Base-by-base conservation (phyloP, 2,113 vertebrate species). In the Haemorhous mexicanus region DNA sequence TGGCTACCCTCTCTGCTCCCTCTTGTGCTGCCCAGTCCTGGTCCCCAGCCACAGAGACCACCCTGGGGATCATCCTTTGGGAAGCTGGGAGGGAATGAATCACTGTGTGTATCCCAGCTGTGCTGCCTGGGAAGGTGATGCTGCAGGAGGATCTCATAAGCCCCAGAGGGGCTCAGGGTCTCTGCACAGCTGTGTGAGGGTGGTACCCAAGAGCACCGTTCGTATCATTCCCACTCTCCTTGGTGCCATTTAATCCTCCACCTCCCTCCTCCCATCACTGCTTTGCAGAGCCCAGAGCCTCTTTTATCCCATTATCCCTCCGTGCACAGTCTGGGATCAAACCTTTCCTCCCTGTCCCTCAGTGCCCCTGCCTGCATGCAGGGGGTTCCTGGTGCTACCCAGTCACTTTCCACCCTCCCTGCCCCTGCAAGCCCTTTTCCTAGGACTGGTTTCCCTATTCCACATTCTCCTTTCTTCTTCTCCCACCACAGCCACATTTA, bases 21-120 rank as follows among this genome's bases (percentile, higher is more conserved):
- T 58, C 28, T 62, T 32, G 77, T 1, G 2, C 64, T 8, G 13
- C n/a, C 64, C 28, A 44, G 46, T 37, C 37, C 87, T n/a, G 55
- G 55, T 24, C 41, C 3, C 2, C 0, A 1, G 46, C 19, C 5
- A 0, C 68, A 62, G 79, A n/a, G 23, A 26, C 11, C 1, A 0
- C 16, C n/a, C 32, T 1, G 0, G 41, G 58, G 50, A 56, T 18
- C 33, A 8, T 12, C 14, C 32, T 46, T 37, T 14, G 55, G 76
- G 47, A 47, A 32, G 66, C 33, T 2, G 9, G 27, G 22, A 59
- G 49, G 17, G 58, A 43, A 30, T 11, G 8, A 9, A 32, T 1
- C 59, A 2, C 11, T 2, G 26, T 6, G 18, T 0, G 22, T 28
- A 16, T 37, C 21, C 55, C 0, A 2, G 3, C 21, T 0, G 1